Conservation (phyloP, 2,113 vertebrate species). For the Vanacampus margaritifer region DNA sequence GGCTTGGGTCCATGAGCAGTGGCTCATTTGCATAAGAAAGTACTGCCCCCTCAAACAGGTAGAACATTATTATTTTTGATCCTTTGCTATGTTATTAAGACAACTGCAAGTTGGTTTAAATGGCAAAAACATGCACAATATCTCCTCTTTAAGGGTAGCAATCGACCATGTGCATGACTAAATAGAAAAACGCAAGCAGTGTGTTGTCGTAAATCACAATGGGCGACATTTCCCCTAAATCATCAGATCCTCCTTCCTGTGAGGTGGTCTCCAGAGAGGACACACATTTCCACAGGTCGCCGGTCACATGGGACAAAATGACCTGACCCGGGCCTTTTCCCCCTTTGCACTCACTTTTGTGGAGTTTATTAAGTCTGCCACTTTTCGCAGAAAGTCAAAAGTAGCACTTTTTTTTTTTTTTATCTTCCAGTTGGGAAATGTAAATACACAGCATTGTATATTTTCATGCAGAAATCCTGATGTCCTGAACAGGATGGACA, state of each 20-base stretch:
- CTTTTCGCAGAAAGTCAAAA: neutral
- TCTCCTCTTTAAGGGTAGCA: neutral
- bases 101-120: neutral
- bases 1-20: no score
- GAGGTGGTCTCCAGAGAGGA: slow-evolving; percentile 41
- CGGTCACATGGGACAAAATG: slow-evolving; percentile 54
- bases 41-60: no score
- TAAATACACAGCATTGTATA: neutral
- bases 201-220: slow-evolving; percentile 17
- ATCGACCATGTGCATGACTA: no score
- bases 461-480: no score
- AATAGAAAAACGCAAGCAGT: neutral
- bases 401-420: neutral
- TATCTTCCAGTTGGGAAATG: slow-evolving; percentile 21
- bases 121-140: no score
- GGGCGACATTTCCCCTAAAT: slow-evolving; percentile 50
- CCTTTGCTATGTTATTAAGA: no score
- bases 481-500: no score
- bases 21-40: no score
- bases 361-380: neutral
- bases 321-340: neutral
- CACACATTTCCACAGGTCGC: slow-evolving; percentile 65
- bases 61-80: no score
- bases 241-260: slow-evolving; percentile 25
- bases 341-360: slow-evolving; percentile 31